A percentile compares a stretch with the other conserved stretches of the same genome.
phyloP scores from a whole-genome alignment of 2,113 vertebrate species.

The Rutilus rutilus region DNA sequence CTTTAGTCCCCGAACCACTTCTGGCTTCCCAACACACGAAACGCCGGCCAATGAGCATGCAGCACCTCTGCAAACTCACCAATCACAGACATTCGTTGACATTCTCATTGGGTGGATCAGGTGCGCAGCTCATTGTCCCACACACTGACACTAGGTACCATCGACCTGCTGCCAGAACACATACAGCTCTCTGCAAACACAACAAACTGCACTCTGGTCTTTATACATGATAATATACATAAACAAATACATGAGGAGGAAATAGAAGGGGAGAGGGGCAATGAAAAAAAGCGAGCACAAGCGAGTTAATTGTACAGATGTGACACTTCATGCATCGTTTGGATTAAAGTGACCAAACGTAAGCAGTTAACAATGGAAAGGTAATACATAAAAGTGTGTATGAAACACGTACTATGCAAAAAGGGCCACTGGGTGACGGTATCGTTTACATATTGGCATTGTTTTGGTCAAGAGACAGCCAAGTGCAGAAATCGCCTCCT shows the following conservation, averaged over 20 bases:
- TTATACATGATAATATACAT: slow-evolving; percentile 46
- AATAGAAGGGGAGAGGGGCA: slow-evolving; percentile 72
- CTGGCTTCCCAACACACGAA: not conserved
- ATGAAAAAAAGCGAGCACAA: slow-evolving; percentile 56
- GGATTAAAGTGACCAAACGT: slow-evolving; percentile 82
- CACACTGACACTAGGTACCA: not conserved
- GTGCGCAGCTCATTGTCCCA: not conserved
- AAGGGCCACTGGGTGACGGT: slow-evolving; percentile 94
- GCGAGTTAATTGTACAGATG: slow-evolving; percentile 81
- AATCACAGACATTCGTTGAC: slow-evolving; percentile 13
- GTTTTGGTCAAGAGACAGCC: slow-evolving; percentile 97
- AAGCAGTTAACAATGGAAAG: slow-evolving; percentile 88
- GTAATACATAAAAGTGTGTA: slow-evolving; percentile 95
- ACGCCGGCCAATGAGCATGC: not conserved
- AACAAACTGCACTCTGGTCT: slow-evolving; percentile 43
- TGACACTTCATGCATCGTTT: slow-evolving; percentile 92
- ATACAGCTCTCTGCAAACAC: slow-evolving; percentile 27
- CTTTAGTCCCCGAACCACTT: slow-evolving; percentile 23
- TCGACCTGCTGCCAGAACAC: not conserved
- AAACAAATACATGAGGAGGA: slow-evolving; percentile 70
- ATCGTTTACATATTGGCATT: slow-evolving; percentile 98
- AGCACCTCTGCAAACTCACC: slow-evolving; percentile 1
- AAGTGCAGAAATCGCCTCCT: slow-evolving; percentile 80
- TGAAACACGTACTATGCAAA: slow-evolving; percentile 90
- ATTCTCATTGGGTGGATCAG: slow-evolving; percentile 8